A percentile compares a stretch with the other conserved stretches of the same genome.
Conservation (phyloP, 2,797 vertebrate species). For the Leptatherina wallacei region DNA sequence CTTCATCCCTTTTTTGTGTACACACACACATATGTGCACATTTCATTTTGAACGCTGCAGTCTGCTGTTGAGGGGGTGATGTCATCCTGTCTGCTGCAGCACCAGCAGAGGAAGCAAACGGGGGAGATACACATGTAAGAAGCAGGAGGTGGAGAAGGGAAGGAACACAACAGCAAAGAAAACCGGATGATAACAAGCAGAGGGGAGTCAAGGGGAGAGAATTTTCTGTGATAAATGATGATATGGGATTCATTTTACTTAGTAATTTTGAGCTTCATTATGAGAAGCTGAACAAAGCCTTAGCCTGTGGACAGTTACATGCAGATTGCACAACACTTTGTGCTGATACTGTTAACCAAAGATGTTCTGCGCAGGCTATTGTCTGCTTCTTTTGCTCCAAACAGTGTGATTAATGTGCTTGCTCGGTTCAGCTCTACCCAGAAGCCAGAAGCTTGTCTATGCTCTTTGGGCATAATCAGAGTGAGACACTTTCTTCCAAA, state of each 20-base stretch:
- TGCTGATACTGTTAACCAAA: constrained; percentile 38
- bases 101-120: constrained; percentile 57
- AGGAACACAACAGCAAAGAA: constrained; percentile 30
- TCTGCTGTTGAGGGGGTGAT: constrained; percentile 71
- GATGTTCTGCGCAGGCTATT: constrained; percentile 53
- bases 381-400: constrained; percentile 49
- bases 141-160: constrained; percentile 20
- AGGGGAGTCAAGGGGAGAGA: constrained; percentile 28
- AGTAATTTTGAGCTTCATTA: constrained; percentile 57
- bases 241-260: constrained; percentile 49
- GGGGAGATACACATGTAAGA: constrained; percentile 26
- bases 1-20: neutral
- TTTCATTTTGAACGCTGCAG: constrained; percentile 73
- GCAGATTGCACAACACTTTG: constrained; percentile 28
- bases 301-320: constrained; percentile 45
- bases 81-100: constrained; percentile 84
- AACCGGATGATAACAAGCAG: constrained; percentile 34
- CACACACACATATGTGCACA: constrained; percentile 18
- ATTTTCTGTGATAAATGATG: constrained; percentile 46
- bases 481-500: constrained; percentile 54
- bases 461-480: constrained; percentile 49
- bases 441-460: constrained; percentile 31
- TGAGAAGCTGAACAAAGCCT: constrained; percentile 25
- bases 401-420: constrained; percentile 66
- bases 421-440: constrained; percentile 18